Conservation (phyloP, 2,888 invertebrate species). For the Noctuana brunneofusca region DNA sequence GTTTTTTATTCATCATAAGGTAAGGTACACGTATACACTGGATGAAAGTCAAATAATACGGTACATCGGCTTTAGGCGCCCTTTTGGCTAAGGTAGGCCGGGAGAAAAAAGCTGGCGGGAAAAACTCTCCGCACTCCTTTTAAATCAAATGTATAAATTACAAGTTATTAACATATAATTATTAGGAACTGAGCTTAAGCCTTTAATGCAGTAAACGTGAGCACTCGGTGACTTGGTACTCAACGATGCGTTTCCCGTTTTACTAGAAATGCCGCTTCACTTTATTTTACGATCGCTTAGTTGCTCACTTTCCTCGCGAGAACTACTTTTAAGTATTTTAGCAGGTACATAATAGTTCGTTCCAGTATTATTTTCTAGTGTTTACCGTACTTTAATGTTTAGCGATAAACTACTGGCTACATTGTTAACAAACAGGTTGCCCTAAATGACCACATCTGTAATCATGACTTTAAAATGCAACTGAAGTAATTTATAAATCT, state of each 20-base stretch:
- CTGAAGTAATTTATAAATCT: conserved; percentile 21
- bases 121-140: too few relatives aligned
- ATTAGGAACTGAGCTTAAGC: too few relatives aligned
- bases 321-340: conserved; percentile 9
- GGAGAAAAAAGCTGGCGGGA: too few relatives aligned
- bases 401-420: background rate
- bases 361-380: conserved; percentile 5
- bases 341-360: too few relatives aligned
- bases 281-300: conserved; percentile 10
- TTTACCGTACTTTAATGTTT: background rate
- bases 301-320: conserved; percentile 8
- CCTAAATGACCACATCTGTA: background rate
- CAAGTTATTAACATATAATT: too few relatives aligned
- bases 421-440: too few relatives aligned
- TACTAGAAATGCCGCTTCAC: conserved; percentile 3
- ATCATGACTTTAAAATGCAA: conserved; percentile 9
- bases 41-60: too few relatives aligned
- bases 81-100: too few relatives aligned
- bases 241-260: conserved; percentile 2
- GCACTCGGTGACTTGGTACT: background rate
- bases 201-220: background rate
- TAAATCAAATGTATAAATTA: too few relatives aligned
- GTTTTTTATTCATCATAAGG: too few relatives aligned
- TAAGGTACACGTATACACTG: too few relatives aligned
- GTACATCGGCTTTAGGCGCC: too few relatives aligned